phyloP scores from a whole-genome alignment of 2,888 invertebrate species.

The Baccha elongata region DNA sequence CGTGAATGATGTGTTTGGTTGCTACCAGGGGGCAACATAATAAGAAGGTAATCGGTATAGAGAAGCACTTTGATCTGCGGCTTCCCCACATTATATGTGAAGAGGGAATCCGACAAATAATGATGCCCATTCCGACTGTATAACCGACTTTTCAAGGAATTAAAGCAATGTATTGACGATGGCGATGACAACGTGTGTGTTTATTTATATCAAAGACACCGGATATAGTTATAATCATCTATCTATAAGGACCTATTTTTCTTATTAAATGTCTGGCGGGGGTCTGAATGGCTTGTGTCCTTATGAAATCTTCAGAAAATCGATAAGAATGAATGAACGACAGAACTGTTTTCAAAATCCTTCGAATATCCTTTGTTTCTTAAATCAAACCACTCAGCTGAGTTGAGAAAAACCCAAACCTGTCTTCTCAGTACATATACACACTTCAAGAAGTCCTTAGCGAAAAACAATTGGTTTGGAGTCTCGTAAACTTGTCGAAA shows the following conservation, averaged over 20 bases:
- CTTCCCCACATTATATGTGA: constrained; percentile 38
- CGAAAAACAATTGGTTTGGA: constrained; percentile 51
- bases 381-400: constrained; percentile 18
- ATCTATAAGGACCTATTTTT: constrained; percentile 7
- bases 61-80: constrained; percentile 73
- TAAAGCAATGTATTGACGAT: constrained; percentile 57
- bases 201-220: not conserved
- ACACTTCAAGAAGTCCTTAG: constrained; percentile 25
- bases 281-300: not conserved
- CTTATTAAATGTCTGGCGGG: constrained; percentile 11
- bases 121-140: constrained; percentile 70
- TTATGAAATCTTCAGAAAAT: constrained; percentile 23
- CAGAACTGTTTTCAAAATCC: constrained; percentile 49
- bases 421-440: not conserved
- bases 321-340: too few relatives aligned
- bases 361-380: constrained; percentile 43
- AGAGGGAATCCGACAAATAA: constrained; percentile 70
- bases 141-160: constrained; percentile 43
- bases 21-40: constrained; percentile 49
- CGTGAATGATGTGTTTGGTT: constrained; percentile 54
- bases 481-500: constrained; percentile 58
- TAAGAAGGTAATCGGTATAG: constrained; percentile 70
- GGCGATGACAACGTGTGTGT: not conserved
- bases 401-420: too few relatives aligned
- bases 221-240: not conserved